Base-by-base conservation (phyloP, 2,888 invertebrate genomes). In the Leptogaster cylindrica region DNA sequence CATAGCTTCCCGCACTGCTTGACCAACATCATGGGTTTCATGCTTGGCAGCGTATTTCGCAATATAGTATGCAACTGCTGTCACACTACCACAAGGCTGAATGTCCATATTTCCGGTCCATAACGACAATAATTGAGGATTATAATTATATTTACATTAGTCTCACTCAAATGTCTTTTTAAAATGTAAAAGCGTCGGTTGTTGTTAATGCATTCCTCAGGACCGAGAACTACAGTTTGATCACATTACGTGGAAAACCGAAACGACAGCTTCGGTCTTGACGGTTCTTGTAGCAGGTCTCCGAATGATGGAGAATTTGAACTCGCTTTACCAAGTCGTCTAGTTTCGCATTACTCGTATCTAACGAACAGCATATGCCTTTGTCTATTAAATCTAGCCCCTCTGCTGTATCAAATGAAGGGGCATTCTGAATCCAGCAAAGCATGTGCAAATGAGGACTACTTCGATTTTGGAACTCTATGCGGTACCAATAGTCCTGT, bases 41-140 rank as follows among this genome's bases (percentile, higher is more conserved):
- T n/a, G n/a, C n/a, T n/a, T n/a, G n/a, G n/a, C n/a, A n/a, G n/a
- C n/a, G 52, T 70, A 71, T 46, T 68, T 71, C 14, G 72, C 71
- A 46, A 74, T 39, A 39, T 69, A 65, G 25, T 66, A 36, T 48
- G 73, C 73, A 69, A 74, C 73, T 69, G 72, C 41, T 67, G 73
- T 72, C 55, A 73, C 73, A 51, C 71, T 16, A 2, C 74, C 73
- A 55, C 74, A 75, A 25, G 73, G 73, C 63, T 75, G 74, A 12
- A 75, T 72, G 50, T 74, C 74, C 71, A 74, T 75, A 65, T 75
- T 75, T 1, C 65, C 73, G 46, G 48, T 71, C 74, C 73, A 61
- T 50, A 66, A 65, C 66, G 61, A 52, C 64, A 72, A 31, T 66
- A 71, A 16, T 8, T 5, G 14, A 6, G 44, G 64, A 36, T 72